Conservation (phyloP, 2,797 vertebrate genomes). For the Artibeus lituratus region DNA sequence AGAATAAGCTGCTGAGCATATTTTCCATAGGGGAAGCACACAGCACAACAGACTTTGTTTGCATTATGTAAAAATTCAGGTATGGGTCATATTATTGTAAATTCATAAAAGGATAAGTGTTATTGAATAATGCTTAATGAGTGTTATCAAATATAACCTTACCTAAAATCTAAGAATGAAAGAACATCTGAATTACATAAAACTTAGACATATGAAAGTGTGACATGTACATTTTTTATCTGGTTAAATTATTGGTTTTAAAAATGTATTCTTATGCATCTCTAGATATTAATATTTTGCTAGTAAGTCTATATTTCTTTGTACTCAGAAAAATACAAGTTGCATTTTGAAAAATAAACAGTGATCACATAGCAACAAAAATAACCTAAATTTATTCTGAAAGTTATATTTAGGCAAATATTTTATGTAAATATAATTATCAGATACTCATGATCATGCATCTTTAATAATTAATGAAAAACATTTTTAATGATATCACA, state of each 20-base stretch:
- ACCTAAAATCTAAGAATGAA: background rate
- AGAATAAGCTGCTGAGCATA: background rate
- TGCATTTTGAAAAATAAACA: conserved; percentile 2
- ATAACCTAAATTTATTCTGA: background rate
- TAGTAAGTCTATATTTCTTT: background rate
- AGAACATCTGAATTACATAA: background rate
- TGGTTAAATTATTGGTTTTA: background rate
- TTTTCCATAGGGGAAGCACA: background rate
- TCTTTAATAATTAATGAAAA: background rate
- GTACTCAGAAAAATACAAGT: background rate
- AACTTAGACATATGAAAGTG: background rate
- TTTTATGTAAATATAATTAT: background rate
- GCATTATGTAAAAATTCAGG: background rate
- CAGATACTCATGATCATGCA: background rate
- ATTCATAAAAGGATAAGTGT: background rate
- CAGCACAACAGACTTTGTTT: background rate
- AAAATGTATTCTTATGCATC: background rate
- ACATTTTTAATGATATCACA: background rate
- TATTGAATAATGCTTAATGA: background rate
- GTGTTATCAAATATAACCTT: background rate
- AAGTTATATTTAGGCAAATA: background rate
- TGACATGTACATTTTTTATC: background rate
- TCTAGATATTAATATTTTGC: background rate
- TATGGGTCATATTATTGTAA: background rate
- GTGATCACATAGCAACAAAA: background rate